A percentile compares a stretch with the other conserved stretches of the same genome.
Conservation (phyloP, 2,888 invertebrate genomes). For the Lissonota sp. region DNA sequence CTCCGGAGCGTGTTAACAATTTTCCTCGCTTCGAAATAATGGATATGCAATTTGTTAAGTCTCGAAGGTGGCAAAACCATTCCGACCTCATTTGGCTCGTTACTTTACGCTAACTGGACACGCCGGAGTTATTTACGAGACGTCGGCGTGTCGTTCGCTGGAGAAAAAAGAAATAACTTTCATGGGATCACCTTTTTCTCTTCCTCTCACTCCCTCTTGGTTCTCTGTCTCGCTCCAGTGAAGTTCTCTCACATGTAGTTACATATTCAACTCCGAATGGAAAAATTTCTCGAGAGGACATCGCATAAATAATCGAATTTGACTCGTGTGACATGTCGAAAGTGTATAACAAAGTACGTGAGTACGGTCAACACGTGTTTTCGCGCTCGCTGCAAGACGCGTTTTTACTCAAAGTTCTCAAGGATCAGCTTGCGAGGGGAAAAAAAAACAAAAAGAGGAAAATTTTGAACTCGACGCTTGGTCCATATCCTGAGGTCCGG, state of each 20-base stretch:
- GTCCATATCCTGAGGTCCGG: slow-evolving; percentile 15
- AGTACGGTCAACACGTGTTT: slow-evolving; percentile 63
- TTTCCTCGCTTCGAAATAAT: slow-evolving; percentile 25
- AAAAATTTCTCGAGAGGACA: slow-evolving; percentile 11
- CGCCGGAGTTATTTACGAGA: slow-evolving; percentile 65
- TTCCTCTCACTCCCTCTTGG: slow-evolving; percentile 3
- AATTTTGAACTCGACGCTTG: slow-evolving; percentile 21
- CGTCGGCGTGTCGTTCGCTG: slow-evolving; percentile 60
- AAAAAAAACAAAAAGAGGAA: slow-evolving; percentile 52
- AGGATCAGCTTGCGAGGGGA: slow-evolving; percentile 32
- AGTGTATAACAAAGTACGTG: slow-evolving; percentile 62
- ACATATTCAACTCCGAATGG: slow-evolving; percentile 51
- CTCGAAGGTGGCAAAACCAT: slow-evolving; percentile 57
- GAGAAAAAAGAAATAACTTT: slow-evolving; percentile 43
- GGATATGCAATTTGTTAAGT: slow-evolving; percentile 23
- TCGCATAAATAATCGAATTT: slow-evolving; percentile 65
- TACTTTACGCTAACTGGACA: slow-evolving; percentile 64
- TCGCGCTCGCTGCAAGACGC: slow-evolving; percentile 11
- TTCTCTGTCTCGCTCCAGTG: slow-evolving; percentile 43
- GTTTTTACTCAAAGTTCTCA: slow-evolving; percentile 26
- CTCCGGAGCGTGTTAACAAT: neutral
- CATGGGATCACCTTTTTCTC: slow-evolving; percentile 24
- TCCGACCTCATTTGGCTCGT: slow-evolving; percentile 63
- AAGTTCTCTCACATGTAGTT: slow-evolving; percentile 52
- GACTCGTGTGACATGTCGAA: slow-evolving; percentile 57